Evolutionary conservation across 2,888 invertebrate genomes (phyloP).

Genomic region (Megaustenia siamemsis): DNA sequence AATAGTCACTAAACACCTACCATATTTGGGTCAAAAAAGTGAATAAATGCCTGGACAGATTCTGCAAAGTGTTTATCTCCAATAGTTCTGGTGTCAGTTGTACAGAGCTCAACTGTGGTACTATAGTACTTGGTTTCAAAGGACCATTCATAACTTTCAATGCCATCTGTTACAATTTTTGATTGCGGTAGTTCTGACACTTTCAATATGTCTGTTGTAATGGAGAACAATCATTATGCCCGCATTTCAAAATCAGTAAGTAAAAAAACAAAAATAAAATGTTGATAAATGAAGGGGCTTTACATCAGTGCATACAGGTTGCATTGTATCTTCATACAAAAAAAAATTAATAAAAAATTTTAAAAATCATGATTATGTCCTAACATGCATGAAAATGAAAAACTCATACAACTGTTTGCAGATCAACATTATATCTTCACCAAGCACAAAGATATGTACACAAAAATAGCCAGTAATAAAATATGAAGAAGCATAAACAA

Average conservation of each 20-base stretch:
- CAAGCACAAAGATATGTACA: too few species aligned
- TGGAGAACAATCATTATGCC: neutral
- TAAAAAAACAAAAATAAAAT: neutral
- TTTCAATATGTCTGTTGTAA: conserved; percentile 59
- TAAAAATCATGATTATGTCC: too few species aligned
- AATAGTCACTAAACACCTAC: conserved; percentile 77
- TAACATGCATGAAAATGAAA: too few species aligned
- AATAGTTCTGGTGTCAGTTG: conserved; percentile 81
- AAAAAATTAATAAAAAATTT: too few species aligned
- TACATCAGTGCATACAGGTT: too few species aligned
- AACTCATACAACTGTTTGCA: too few species aligned
- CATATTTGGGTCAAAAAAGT: conserved; percentile 84
- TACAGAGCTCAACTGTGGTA: conserved; percentile 84
- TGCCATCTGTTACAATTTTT: conserved; percentile 60
- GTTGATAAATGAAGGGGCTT: too few species aligned
- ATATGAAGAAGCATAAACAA: too few species aligned
- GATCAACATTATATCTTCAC: too few species aligned
- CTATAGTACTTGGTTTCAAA: conserved; percentile 88
- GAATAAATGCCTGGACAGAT: conserved; percentile 84
- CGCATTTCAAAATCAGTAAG: neutral
- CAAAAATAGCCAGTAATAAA: too few species aligned
- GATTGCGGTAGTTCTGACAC: conserved; percentile 61
- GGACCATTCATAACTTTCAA: conserved; percentile 77
- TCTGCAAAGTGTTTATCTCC: conserved; percentile 80
- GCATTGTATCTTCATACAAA: too few species aligned